Base-by-base conservation (phyloP, 2,113 vertebrate species). In the Calyptomena viridis region DNA sequence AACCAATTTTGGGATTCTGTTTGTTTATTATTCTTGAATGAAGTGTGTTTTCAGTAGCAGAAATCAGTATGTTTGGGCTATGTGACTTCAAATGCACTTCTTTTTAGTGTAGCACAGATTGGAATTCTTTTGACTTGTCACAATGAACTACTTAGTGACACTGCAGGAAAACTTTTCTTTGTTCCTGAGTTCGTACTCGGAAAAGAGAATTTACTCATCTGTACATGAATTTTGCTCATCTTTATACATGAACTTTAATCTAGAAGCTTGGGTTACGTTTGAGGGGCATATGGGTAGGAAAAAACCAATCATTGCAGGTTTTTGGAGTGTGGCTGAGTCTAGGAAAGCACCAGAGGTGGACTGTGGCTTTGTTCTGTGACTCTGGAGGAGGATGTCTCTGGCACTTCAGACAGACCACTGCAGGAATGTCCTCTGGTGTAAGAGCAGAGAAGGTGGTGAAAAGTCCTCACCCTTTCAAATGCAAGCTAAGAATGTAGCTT, bases 221-320 rank as follows among this genome's bases (percentile, higher is more conserved):
- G 20, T 40, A 33, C 2, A 2, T 68, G 46, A 22, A 47, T 83
- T 59, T 79, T 74, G 21, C 13, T 72, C 9, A 24, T 77, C 24
- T 84, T 52, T 56, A 22, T 40, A 33, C 2, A 2, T 68, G 67
- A 62, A 66, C 20, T 80, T 39, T 5, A 73, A 24, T 44, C 31
- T 10, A 30, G 13, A 27, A 6, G 17, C n/a, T 62, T 80, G 20
- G 17, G 13, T 87, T 49, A 62, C 28, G 58, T 20, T 33, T 68
- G 20, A 23, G 2, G 12, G 8, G 3, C 3, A 2, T 75, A 20
- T 22, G 17, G 7, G 1, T 1, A 4, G 14, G 13, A 15, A 23
- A 78, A 24, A 19, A 21, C 8, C 6, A 40, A 6, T 50, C 30
- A 8, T 13, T 39, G 30, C 67, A 60, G 22, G 17, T 20, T 77